Evolutionary conservation across 2,888 invertebrate genomes (phyloP), one percentile per base, ranked within the genome.

Genomic region (Ctenicera cuprea): DNA sequence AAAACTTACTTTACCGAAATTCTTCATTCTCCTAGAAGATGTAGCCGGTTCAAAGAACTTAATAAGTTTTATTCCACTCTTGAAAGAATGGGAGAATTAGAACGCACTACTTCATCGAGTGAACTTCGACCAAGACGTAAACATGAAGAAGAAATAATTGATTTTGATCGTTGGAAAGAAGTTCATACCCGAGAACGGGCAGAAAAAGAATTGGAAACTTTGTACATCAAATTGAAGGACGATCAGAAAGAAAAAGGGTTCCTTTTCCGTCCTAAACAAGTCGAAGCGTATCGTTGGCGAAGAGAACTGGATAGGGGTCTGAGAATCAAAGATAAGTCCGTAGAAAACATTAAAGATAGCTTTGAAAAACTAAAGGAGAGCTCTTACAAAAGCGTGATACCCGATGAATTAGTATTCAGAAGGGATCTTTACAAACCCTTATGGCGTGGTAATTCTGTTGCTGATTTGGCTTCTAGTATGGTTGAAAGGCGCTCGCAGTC

Each of bases 141-240:
- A 79, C 92, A 90, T 85, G 93, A 94, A 82, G 93, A 94, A 80
- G 95, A 95, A 84, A 92, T 95, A 9, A 92, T 96, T 74, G 95
- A 96, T 87, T 96, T 94, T 83, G 96, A 96, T 78, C 90, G 95
- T 71, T 96, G 96, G 96, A 94, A 93, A 83, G 92, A 92, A 85
- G 91, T 96, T 20, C 89, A 96, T 66, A 90, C 90, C 5, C 92
- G 94, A 78, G 95, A 95, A 86, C 91, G 92, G 78, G 95, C 95
- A 0, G 95, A 96, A 85, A 91, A 92, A 79, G 97, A 97, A 86
- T 87, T 97, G 71, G 91, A 93, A 77, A 90, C 90, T 78, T 87
- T 97, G 9, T 94, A 96, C 78, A 88, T 89, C 16, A 95, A 95
- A 85, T 88, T 97, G 20, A 93, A 92, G 85, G 88, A 90, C 48